phyloP scores from a whole-genome alignment of 2,888 invertebrate genomes.

The Prenolepis imparis region DNA sequence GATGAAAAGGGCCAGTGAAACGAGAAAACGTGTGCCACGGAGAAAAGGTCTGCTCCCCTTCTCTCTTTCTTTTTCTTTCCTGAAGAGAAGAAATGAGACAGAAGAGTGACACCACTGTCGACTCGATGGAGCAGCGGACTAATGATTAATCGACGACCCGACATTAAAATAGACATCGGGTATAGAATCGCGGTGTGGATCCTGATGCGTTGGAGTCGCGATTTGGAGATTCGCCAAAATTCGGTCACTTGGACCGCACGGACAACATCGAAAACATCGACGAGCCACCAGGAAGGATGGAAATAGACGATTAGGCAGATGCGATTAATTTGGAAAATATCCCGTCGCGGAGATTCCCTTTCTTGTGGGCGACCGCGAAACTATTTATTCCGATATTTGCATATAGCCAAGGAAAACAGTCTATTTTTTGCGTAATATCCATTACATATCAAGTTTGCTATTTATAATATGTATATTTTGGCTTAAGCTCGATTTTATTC shows the following conservation, averaged over 20 bases:
- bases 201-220: constrained; percentile 71
- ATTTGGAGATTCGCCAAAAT: constrained; percentile 77
- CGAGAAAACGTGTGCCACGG: not conserved
- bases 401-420: constrained; percentile 23
- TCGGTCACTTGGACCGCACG: constrained; percentile 58
- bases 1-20: not conserved
- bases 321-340: constrained; percentile 55
- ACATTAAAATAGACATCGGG: constrained; percentile 80
- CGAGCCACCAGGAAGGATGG: constrained; percentile 51
- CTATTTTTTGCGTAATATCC: not conserved
- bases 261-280: constrained; percentile 62
- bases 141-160: constrained; percentile 79
- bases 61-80: not conserved
- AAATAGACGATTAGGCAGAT: constrained; percentile 64
- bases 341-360: constrained; percentile 11
- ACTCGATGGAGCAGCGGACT: constrained; percentile 20
- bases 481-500: not conserved
- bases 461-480: constrained; percentile 10
- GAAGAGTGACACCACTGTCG: constrained; percentile 9
- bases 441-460: not conserved
- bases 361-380: not conserved
- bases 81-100: not conserved
- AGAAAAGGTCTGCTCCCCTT: not conserved
- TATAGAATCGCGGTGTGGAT: constrained; percentile 72
- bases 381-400: not conserved